These are phyloP conservation scores for Hofmannophila pseudospretella DNA, from an alignment of 2,888 invertebrate genomes.

Conservation along the genomic window DNA sequence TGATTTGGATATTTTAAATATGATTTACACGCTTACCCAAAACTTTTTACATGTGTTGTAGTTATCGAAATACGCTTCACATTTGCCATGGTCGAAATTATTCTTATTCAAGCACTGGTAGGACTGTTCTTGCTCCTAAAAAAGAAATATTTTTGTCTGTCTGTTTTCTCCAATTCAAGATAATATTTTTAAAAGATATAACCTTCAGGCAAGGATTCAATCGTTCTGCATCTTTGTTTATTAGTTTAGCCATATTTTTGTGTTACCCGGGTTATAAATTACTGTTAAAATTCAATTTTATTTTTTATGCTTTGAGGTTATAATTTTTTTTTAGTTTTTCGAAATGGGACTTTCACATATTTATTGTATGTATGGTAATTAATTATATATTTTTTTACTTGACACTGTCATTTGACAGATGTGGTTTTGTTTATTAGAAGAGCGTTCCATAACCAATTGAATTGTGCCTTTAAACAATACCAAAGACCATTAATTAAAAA, in stretches of 20 bases:
- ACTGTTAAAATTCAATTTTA: background rate
- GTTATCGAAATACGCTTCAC: slow-evolving; percentile 83
- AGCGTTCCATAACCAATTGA: too few relatives aligned
- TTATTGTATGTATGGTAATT: too few relatives aligned
- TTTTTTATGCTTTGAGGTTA: background rate
- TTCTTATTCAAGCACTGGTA: slow-evolving; percentile 84
- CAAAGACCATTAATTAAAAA: too few relatives aligned
- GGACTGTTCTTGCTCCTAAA: slow-evolving; percentile 85
- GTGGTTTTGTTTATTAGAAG: too few relatives aligned
- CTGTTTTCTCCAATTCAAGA: too few relatives aligned
- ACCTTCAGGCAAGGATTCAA: slow-evolving; percentile 65
- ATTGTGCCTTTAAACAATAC: too few relatives aligned
- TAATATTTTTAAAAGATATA: background rate
- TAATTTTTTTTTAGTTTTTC: background rate
- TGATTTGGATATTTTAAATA: too few relatives aligned
- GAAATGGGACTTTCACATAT: too few relatives aligned
- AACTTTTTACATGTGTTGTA: slow-evolving; percentile 88
- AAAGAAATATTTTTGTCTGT: slow-evolving; percentile 23
- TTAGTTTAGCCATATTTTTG: slow-evolving; percentile 40
- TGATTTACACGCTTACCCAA: slow-evolving; percentile 91
- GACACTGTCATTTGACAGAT: too few relatives aligned
- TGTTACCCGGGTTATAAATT: background rate
- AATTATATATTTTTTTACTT: too few relatives aligned
- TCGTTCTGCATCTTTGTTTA: slow-evolving; percentile 51
- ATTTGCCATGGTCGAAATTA: slow-evolving; percentile 81